Evolutionary conservation across 1,140 invertebrate species (phyloP).

Genomic region (Alviniconcha marisindica): DNA sequence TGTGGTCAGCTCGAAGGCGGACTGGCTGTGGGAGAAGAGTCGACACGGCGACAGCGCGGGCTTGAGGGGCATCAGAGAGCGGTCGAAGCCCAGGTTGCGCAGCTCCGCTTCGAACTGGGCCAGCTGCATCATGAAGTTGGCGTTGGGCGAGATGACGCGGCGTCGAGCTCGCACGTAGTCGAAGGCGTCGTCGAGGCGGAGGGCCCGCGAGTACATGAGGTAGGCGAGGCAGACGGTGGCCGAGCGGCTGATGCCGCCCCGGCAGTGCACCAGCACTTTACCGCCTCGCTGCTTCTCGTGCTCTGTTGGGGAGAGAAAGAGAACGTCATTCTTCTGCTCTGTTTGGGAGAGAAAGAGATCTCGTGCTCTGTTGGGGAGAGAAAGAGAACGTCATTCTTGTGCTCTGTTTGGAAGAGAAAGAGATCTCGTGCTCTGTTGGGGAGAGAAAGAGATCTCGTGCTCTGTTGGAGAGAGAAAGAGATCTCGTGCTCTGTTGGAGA

Average conservation of each 20-base stretch:
- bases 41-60: slow-evolving; percentile 41
- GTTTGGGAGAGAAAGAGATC: no score
- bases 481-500: no score
- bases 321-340: no score
- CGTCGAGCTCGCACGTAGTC: slow-evolving; percentile 89
- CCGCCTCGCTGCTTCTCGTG: slow-evolving; percentile 85
- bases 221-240: slow-evolving; percentile 96
- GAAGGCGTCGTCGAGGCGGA: slow-evolving; percentile 92
- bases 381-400: no score
- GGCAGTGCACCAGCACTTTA: slow-evolving; percentile 94
- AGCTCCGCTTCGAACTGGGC: slow-evolving; percentile 77
- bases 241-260: slow-evolving; percentile 95
- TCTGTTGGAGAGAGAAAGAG: no score
- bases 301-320: slow-evolving; percentile 81
- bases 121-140: slow-evolving; percentile 81
- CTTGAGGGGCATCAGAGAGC: slow-evolving; percentile 5
- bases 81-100: slow-evolving; percentile 31
- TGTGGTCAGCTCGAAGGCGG: slow-evolving; percentile 33
- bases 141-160: slow-evolving; percentile 93
- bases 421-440: no score
- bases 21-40: slow-evolving; percentile 41
- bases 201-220: slow-evolving; percentile 90
- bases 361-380: no score
- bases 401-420: no score
- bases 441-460: no score